Evolutionary conservation across 2,797 vertebrate species (phyloP).

Genomic region (Myotis pilosus): DNA sequence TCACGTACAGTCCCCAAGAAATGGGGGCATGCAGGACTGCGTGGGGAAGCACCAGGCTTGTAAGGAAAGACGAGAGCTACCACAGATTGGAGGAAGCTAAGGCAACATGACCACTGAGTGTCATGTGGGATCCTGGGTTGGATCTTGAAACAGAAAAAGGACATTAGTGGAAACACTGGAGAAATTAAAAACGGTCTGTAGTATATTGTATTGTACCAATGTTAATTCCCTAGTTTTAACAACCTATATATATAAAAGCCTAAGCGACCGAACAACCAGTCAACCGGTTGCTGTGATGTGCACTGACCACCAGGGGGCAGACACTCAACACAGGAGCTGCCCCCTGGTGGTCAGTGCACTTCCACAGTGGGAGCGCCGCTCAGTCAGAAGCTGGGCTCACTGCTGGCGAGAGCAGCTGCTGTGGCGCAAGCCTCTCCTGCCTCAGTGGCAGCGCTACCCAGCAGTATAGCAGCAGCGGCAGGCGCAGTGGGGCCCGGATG

Average conservation of each 20-base stretch:
- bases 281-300: fast-evolving
- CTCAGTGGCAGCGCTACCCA: no score
- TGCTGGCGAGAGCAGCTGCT: no score
- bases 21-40: not conserved
- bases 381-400: no score
- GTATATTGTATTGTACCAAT: not conserved
- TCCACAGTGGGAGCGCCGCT: no score
- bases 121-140: not conserved
- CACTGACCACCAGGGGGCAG: no score
- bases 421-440: no score
- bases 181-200: not conserved
- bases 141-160: not conserved
- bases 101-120: not conserved
- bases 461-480: no score
- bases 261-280: no score
- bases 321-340: no score
- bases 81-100: not conserved
- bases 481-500: no score
- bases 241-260: no score
- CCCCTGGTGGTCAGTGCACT: no score
- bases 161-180: not conserved
- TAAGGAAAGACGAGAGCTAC: not conserved
- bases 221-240: not conserved
- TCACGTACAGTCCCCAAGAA: not conserved
- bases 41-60: not conserved